Percentiles rank a stretch among this genome's conserved stretches.
Evolutionary conservation across 2,797 vertebrate genomes (phyloP).

Genomic region (Phrynocephalus vlangalii): DNA sequence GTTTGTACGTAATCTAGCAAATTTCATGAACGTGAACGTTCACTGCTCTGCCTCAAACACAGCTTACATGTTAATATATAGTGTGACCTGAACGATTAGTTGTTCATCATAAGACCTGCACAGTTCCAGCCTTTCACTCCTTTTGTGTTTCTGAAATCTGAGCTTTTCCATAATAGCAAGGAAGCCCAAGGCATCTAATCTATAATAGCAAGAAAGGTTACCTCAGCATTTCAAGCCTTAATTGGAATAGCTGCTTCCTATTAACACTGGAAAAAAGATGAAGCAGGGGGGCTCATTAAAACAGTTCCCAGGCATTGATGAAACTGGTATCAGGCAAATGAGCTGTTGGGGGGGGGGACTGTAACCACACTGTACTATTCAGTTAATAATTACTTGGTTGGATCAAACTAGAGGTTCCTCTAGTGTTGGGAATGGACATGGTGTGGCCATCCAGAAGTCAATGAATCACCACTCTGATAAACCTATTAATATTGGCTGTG

Average conservation of each 20-base stretch:
- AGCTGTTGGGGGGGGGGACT: constrained; percentile 34
- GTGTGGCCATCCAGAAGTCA: not conserved
- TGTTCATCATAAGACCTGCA: constrained; percentile 45
- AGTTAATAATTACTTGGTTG: not conserved
- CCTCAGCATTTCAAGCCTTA: constrained; percentile 49
- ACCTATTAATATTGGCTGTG: too few relatives aligned
- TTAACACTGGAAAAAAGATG: constrained; percentile 51
- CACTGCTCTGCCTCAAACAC: constrained; percentile 40
- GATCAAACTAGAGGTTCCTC: not conserved
- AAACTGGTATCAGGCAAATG: constrained; percentile 37
- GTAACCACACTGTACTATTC: constrained; percentile 25
- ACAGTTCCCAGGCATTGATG: constrained; percentile 52
- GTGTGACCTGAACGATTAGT: constrained; percentile 57
- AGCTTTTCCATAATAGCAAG: constrained; percentile 38
- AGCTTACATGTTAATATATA: constrained; percentile 50
- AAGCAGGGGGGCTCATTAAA: constrained; percentile 56
- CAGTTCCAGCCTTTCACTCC: constrained; percentile 7
- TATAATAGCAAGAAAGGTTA: constrained; percentile 57
- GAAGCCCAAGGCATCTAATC: constrained; percentile 39
- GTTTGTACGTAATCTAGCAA: constrained; percentile 24
- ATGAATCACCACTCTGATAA: too few relatives aligned
- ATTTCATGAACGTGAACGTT: constrained; percentile 8
- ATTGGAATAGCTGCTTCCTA: constrained; percentile 49
- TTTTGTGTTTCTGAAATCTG: constrained; percentile 46
- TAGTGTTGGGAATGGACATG: too few relatives aligned